phyloP scores from a whole-genome alignment of 2,797 vertebrate species.

The Zalophus californianus region DNA sequence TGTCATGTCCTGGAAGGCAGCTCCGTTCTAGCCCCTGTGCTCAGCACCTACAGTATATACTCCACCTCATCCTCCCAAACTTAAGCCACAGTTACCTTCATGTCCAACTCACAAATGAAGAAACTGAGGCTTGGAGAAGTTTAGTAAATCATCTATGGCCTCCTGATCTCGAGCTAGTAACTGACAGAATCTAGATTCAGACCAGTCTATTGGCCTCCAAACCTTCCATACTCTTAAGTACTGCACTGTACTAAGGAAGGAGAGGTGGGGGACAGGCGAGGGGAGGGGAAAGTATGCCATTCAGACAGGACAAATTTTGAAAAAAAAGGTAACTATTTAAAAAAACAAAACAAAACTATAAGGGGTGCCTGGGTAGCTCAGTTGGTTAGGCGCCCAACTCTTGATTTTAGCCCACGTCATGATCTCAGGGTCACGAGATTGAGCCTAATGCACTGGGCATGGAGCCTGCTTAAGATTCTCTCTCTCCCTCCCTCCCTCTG shows the following conservation, averaged over 20 bases:
- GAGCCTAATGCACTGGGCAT: not conserved
- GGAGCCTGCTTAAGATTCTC: not conserved
- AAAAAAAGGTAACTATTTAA: not conserved
- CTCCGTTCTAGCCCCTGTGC: not conserved
- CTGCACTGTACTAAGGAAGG: not conserved
- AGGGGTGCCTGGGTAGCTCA: not conserved
- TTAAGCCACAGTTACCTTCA: too few species aligned
- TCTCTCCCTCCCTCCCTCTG: too few species aligned
- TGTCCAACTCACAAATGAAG: not conserved
- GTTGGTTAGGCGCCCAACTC: not conserved
- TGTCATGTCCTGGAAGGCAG: not conserved
- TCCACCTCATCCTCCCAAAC: not conserved
- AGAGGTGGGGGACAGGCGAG: too few species aligned
- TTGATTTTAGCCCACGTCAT: not conserved
- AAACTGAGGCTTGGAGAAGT: not conserved
- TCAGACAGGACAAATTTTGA: not conserved
- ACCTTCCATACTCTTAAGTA: not conserved
- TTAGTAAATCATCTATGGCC: not conserved
- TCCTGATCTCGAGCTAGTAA: not conserved
- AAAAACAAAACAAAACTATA: not conserved
- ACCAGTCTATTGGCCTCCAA: not conserved
- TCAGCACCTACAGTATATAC: not conserved
- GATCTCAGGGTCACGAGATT: not conserved
- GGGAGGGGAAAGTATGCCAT: not conserved
- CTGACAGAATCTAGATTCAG: not conserved